phyloP scores from a whole-genome alignment of 2,888 invertebrate genomes.

The Escarpia spicata region DNA sequence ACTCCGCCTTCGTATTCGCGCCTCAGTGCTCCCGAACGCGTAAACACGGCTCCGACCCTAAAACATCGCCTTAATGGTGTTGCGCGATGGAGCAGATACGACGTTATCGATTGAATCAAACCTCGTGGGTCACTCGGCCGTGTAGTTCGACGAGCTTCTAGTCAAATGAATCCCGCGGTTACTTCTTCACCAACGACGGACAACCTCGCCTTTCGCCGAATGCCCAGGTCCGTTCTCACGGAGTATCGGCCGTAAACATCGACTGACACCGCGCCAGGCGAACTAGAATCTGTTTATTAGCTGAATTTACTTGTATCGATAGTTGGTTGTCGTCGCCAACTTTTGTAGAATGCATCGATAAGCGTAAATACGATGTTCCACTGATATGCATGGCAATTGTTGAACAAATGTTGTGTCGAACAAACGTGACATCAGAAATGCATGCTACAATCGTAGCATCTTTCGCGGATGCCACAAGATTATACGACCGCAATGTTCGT shows the following conservation, averaged over 20 bases:
- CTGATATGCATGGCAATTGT: too few relatives aligned
- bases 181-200: neutral
- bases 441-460: too few relatives aligned
- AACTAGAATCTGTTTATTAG: too few relatives aligned
- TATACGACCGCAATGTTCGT: neutral
- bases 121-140: neutral
- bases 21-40: neutral
- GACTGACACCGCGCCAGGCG: too few relatives aligned
- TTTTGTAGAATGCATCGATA: too few relatives aligned
- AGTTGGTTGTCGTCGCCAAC: too few relatives aligned
- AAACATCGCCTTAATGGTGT: constrained; percentile 16
- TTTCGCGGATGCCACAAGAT: neutral
- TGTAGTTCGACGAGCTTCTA: neutral
- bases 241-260: too few relatives aligned
- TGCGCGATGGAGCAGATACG: neutral
- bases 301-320: too few relatives aligned
- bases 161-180: neutral
- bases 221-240: neutral
- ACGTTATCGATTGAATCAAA: constrained; percentile 2
- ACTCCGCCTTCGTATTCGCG: neutral
- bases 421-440: too few relatives aligned
- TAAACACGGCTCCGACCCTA: neutral
- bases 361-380: too few relatives aligned
- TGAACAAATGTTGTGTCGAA: too few relatives aligned
- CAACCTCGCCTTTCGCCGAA: neutral